Conservation (phyloP, 2,888 invertebrate genomes). For the Acleris literana region DNA sequence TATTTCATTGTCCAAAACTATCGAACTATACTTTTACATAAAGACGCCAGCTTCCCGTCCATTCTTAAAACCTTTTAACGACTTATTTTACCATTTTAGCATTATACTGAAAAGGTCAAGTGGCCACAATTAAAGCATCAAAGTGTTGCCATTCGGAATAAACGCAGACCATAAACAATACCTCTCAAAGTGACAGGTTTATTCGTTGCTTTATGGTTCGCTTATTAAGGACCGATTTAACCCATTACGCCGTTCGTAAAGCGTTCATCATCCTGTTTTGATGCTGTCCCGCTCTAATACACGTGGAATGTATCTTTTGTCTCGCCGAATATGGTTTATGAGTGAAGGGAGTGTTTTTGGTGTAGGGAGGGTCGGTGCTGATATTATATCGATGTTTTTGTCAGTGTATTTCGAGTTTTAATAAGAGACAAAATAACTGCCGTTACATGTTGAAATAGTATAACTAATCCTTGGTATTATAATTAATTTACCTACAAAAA, state of each 20-base stretch:
- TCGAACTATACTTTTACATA: too few species aligned
- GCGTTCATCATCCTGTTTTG: slow-evolving; percentile 79
- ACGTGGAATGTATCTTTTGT: slow-evolving; percentile 43
- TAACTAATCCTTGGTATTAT: too few species aligned
- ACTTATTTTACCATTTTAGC: neutral
- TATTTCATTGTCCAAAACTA: too few species aligned
- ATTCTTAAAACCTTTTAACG: too few species aligned
- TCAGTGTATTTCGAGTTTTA: neutral
- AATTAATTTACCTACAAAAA: too few species aligned
- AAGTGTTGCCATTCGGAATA: slow-evolving; percentile 36
- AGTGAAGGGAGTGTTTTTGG: slow-evolving; percentile 72
- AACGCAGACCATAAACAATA: slow-evolving; percentile 47
- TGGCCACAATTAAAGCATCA: slow-evolving; percentile 1
- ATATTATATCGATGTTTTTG: slow-evolving; percentile 2
- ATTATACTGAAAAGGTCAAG: neutral
- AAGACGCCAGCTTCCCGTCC: too few species aligned
- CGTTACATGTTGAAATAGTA: neutral
- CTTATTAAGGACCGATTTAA: slow-evolving; percentile 69
- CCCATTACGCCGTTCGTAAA: slow-evolving; percentile 80
- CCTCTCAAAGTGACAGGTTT: slow-evolving; percentile 65
- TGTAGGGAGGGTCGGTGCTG: slow-evolving; percentile 48
- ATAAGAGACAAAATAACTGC: neutral
- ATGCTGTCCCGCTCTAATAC: slow-evolving; percentile 53
- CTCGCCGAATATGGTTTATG: slow-evolving; percentile 73
- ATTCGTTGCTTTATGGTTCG: slow-evolving; percentile 47